A percentile compares a stretch with the other conserved stretches of the same genome.
These are phyloP conservation scores for Scaptomyza tumidula DNA, from an alignment of 2,888 invertebrate species.

Conservation along the genomic window DNA sequence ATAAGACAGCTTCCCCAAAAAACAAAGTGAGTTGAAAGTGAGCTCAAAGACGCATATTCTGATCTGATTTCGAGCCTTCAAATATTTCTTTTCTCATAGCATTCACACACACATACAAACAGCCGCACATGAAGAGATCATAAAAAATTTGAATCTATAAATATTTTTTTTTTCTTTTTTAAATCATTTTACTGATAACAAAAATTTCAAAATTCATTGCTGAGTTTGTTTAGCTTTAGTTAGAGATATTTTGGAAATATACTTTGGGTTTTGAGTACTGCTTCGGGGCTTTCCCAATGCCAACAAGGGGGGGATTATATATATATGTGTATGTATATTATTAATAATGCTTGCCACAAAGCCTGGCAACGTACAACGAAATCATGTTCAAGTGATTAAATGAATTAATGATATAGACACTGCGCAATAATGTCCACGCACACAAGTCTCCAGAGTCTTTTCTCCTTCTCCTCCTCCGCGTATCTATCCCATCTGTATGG, in stretches of 20 bases:
- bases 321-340: conserved; percentile 9
- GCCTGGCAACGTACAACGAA: conserved; percentile 54
- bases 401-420: conserved; percentile 83
- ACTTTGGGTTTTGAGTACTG: conserved; percentile 15
- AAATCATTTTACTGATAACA: conserved; percentile 48
- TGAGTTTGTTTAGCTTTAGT: conserved; percentile 2
- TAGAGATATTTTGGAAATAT: conserved; percentile 2
- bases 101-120: neutral
- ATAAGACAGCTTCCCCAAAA: conserved; percentile 34
- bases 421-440: conserved; percentile 82
- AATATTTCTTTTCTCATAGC: conserved; percentile 41
- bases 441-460: conserved; percentile 14
- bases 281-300: conserved; percentile 48
- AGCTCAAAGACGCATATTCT: conserved; percentile 42
- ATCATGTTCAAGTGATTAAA: conserved; percentile 83
- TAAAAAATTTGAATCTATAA: conserved; percentile 18
- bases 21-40: conserved; percentile 44
- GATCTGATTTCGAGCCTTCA: conserved; percentile 42
- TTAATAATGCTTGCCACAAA: conserved; percentile 63
- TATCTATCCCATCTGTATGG: conserved; percentile 39
- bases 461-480: conserved; percentile 10
- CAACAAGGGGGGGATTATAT: neutral
- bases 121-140: conserved; percentile 22
- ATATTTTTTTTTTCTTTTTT: conserved; percentile 6
- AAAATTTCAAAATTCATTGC: conserved; percentile 5